Evolutionary conservation across 2,797 vertebrate genomes (phyloP).

Genomic region (Graptemys geographica): DNA sequence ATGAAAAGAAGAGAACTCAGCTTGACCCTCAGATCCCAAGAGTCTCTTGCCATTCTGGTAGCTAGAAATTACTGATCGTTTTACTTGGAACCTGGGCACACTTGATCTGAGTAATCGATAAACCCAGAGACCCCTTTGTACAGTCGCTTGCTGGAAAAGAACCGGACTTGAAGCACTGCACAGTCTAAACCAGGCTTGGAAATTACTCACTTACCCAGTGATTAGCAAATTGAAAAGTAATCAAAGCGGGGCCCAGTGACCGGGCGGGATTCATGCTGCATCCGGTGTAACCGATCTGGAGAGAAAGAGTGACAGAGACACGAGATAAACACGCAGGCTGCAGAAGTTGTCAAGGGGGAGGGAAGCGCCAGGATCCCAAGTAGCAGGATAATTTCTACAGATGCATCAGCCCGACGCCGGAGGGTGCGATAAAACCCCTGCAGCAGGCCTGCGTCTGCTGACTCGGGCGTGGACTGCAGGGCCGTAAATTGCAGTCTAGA

Average conservation of each 20-base stretch:
- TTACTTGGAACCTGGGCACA: background rate
- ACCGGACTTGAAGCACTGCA: background rate
- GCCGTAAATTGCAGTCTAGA: no score
- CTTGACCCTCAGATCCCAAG: background rate
- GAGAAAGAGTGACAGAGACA: background rate
- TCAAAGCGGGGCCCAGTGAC: slow-evolving; percentile 60
- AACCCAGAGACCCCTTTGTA: background rate
- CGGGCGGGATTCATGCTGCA: slow-evolving; percentile 65
- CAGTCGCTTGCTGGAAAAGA: background rate
- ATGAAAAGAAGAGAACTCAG: background rate
- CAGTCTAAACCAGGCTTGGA: background rate
- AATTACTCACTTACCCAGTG: slow-evolving; percentile 43
- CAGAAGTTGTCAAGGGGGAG: background rate
- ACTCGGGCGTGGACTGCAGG: background rate
- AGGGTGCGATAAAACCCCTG: no score
- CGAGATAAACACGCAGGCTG: rapidly evolving
- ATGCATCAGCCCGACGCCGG: background rate
- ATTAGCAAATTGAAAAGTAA: slow-evolving; percentile 59
- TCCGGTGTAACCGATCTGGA: slow-evolving; percentile 59
- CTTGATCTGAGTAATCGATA: background rate
- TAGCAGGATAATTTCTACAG: background rate
- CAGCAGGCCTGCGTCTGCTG: background rate
- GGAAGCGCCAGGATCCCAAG: background rate
- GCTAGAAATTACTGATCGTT: rapidly evolving
- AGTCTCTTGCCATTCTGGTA: background rate